Conservation (phyloP, 2,797 vertebrate species). For the Falco concolor region DNA sequence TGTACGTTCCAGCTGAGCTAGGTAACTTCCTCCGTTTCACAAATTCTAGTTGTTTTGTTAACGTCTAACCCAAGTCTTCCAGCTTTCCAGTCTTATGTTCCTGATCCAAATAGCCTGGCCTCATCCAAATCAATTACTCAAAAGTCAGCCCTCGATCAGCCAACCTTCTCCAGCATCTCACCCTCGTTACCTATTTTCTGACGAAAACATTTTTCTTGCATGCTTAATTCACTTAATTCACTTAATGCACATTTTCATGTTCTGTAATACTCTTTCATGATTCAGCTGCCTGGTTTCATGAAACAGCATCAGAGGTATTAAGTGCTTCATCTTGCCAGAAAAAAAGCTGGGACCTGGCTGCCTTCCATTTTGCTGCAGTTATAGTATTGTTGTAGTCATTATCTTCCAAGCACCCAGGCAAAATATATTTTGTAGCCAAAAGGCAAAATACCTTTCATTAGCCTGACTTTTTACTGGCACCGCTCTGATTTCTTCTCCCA, state of each 20-base stretch:
- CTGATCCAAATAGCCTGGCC: not conserved
- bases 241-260: not conserved
- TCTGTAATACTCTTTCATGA: not conserved
- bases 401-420: not conserved
- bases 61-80: not conserved
- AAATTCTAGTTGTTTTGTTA: slow-evolving; percentile 5
- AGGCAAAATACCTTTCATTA: not conserved
- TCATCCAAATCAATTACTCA: not conserved
- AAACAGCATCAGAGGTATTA: not conserved
- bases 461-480: not conserved
- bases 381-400: not conserved
- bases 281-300: not conserved
- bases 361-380: not conserved
- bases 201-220: not conserved
- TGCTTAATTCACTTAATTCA: not conserved
- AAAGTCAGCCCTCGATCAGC: not conserved
- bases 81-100: not conserved
- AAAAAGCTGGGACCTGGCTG: not conserved
- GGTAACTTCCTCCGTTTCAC: slow-evolving; percentile 15
- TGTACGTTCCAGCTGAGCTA: not conserved
- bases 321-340: not conserved
- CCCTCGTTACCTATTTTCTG: not conserved
- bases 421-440: not conserved
- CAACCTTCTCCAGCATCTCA: not conserved
- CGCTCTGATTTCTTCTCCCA: not conserved